phyloP scores from a whole-genome alignment of 2,797 vertebrate genomes.

The Fistularia commersonii region DNA sequence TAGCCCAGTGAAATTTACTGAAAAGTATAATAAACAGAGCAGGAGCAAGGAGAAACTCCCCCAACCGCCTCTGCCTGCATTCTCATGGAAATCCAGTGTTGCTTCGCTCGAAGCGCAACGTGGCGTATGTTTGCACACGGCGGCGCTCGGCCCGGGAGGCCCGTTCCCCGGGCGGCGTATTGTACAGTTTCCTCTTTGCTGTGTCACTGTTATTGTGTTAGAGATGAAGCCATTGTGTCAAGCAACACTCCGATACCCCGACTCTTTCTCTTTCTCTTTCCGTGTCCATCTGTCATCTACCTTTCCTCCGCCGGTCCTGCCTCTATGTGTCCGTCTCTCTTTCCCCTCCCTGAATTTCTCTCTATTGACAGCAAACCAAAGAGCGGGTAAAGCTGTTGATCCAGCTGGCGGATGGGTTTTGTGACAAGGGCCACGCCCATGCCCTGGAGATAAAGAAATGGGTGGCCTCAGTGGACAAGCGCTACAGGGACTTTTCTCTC shows the following conservation, averaged over 20 bases:
- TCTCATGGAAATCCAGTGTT: too few relatives aligned
- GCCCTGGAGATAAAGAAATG: slow-evolving; percentile 99
- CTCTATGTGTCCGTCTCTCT: slow-evolving; percentile 16
- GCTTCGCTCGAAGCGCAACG: not conserved
- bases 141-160: slow-evolving; percentile 48
- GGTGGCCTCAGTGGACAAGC: slow-evolving; percentile 96
- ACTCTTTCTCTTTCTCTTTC: slow-evolving; percentile 26
- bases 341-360: slow-evolving; percentile 42
- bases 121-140: slow-evolving; percentile 30
- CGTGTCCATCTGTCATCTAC: slow-evolving; percentile 31
- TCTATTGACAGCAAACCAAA: slow-evolving; percentile 94
- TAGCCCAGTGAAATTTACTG: too few relatives aligned
- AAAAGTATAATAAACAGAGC: too few relatives aligned
- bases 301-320: slow-evolving; percentile 26
- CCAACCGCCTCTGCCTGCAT: too few relatives aligned
- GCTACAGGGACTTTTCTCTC: slow-evolving; percentile 97
- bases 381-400: slow-evolving; percentile 99
- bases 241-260: slow-evolving; percentile 25
- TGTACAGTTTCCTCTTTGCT: slow-evolving; percentile 54
- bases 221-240: slow-evolving; percentile 57
- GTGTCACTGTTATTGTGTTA: slow-evolving; percentile 68
- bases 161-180: slow-evolving; percentile 54
- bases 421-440: slow-evolving; percentile 98
- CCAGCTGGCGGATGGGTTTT: slow-evolving; percentile 99
- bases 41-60: too few relatives aligned